Conservation (phyloP, 2,113 vertebrate genomes). For the Propithecus coquereli region DNA sequence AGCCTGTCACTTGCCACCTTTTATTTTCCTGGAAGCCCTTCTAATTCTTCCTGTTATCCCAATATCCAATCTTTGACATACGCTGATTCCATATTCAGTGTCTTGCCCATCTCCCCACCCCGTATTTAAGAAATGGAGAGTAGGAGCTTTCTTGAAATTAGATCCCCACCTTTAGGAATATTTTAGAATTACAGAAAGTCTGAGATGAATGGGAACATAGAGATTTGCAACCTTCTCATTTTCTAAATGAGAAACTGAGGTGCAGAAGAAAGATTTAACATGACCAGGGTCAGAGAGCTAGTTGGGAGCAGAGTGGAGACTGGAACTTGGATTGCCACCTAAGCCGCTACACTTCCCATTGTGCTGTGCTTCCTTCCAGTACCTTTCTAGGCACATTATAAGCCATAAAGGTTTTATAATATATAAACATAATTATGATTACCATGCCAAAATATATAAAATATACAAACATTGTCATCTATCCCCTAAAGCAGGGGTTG, state of each 20-base stretch:
- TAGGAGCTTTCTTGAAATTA: not conserved
- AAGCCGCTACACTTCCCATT: not conserved
- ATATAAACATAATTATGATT: not conserved
- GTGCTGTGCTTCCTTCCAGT: not conserved
- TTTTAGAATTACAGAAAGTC: conserved; percentile 32
- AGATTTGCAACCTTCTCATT: not conserved
- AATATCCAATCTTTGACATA: not conserved
- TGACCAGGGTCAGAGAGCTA: not conserved
- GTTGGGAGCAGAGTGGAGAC: not conserved
- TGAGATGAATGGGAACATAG: not conserved
- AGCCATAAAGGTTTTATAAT: not conserved
- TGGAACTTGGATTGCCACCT: not conserved
- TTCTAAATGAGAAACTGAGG: not conserved
- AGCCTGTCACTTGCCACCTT: not conserved
- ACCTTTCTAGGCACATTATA: not conserved
- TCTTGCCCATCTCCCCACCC: accelerated
- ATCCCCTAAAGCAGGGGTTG: not conserved
- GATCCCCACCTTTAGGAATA: not conserved
- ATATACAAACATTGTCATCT: not conserved
- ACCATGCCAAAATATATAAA: not conserved
- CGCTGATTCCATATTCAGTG: not conserved
- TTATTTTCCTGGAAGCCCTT: not conserved
- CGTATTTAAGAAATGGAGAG: not conserved
- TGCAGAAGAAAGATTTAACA: not conserved
- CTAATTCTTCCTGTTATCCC: not conserved